These are phyloP conservation scores for Hippocampus kuda DNA, from an alignment of 2,797 vertebrate genomes.

Conservation along the genomic window DNA sequence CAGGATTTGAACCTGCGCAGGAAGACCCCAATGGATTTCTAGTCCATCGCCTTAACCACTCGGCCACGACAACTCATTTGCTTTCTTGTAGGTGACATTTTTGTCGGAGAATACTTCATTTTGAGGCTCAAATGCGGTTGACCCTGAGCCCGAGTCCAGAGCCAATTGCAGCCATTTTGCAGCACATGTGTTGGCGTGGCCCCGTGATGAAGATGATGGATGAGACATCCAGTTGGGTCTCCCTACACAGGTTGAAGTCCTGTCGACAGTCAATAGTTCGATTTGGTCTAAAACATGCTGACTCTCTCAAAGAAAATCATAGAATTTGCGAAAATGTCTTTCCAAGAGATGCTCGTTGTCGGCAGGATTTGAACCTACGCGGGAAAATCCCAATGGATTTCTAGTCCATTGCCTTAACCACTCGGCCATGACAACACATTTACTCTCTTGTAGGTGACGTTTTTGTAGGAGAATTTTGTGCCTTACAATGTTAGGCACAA, in stretches of 20 bases:
- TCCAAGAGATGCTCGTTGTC: not conserved
- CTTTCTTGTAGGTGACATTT: too few relatives aligned
- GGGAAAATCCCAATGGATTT: not conserved
- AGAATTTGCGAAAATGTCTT: too few relatives aligned
- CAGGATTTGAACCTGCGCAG: slow-evolving; percentile 68
- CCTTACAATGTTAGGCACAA: too few relatives aligned
- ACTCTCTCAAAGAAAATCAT: too few relatives aligned
- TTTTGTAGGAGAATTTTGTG: not conserved
- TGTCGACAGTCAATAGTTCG: slow-evolving; percentile 44
- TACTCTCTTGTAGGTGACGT: not conserved
- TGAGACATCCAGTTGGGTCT: slow-evolving; percentile 69
- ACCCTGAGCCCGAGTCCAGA: too few relatives aligned
- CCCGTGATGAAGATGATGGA: slow-evolving; percentile 67
- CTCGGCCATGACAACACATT: not conserved
- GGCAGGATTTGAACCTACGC: not conserved
- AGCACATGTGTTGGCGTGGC: slow-evolving; percentile 50
- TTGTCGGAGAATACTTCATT: too few relatives aligned
- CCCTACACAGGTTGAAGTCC: slow-evolving; percentile 65
- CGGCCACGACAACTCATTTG: slow-evolving; percentile 54
- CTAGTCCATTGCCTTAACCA: not conserved
- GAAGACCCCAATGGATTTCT: slow-evolving; percentile 70
- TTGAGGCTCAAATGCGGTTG: too few relatives aligned
- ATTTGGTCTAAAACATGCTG: too few relatives aligned
- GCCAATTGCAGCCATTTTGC: too few relatives aligned
- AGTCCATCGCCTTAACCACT: slow-evolving; percentile 70